phyloP scores from a whole-genome alignment of 1,140 invertebrate genomes.

The Trichogramma pretiosum region DNA sequence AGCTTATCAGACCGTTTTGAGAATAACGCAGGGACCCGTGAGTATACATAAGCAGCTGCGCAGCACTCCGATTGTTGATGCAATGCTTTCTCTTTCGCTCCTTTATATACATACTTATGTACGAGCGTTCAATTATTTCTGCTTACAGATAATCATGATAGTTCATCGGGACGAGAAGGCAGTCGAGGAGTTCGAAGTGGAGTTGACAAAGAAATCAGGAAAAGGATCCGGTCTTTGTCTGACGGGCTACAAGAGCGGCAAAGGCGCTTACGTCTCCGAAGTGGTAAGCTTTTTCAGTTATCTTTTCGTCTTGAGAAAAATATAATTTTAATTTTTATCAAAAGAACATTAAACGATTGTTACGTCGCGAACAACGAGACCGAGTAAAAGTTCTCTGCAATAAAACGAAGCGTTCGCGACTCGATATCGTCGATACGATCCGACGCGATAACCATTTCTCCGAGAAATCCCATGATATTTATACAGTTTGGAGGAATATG shows the following conservation, averaged over 20 bases:
- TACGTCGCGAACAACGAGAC: no score
- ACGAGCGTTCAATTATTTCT: background rate
- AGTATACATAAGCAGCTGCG: constrained; percentile 33
- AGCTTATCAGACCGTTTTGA: constrained; percentile 55
- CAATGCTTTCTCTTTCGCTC: no score
- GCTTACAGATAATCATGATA: constrained; percentile 72
- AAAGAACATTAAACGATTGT: no score
- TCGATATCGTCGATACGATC: no score
- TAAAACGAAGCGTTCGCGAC: no score
- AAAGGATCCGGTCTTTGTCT: constrained; percentile 88
- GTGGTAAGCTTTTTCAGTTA: constrained; percentile 82
- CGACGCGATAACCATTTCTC: no score
- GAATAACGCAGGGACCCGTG: constrained; percentile 52
- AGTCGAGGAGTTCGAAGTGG: constrained; percentile 76
- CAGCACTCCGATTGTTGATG: no score
- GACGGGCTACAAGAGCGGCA: constrained; percentile 75
- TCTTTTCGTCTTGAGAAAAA: no score
- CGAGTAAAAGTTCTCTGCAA: no score
- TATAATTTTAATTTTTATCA: no score
- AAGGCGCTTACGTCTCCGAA: constrained; percentile 90
- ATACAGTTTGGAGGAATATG: no score
- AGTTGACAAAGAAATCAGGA: constrained; percentile 84
- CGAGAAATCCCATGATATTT: no score
- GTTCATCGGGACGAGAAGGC: constrained; percentile 80
- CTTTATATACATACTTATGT: background rate